phyloP scores from a whole-genome alignment of 2,888 invertebrate species.

The Neoscelio sp. region DNA sequence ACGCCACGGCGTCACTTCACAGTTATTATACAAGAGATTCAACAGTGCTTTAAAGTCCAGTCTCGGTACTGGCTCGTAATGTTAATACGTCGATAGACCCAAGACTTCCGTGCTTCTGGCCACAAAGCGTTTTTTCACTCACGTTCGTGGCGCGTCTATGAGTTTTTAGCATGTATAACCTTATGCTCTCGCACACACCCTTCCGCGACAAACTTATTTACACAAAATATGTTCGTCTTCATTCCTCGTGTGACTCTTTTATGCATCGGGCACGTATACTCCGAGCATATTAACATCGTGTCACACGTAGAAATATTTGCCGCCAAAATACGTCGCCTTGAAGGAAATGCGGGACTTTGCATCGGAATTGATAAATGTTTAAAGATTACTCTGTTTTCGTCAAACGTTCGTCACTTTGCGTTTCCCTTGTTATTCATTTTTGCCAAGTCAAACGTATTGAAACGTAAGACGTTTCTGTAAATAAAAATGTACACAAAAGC shows the following conservation, averaged over 20 bases:
- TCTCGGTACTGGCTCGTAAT: constrained; percentile 80
- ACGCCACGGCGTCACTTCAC: constrained; percentile 79
- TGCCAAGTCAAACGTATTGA: no score
- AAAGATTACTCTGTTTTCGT: constrained; percentile 42
- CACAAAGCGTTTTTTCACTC: constrained; percentile 78
- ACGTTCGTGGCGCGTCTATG: constrained; percentile 70
- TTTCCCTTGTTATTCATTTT: neutral
- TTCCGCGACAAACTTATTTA: constrained; percentile 49
- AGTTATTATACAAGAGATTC: constrained; percentile 81
- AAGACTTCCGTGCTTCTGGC: constrained; percentile 79
- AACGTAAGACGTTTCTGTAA: no score
- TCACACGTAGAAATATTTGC: constrained; percentile 51
- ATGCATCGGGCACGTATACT: constrained; percentile 53
- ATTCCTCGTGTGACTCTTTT: constrained; percentile 52
- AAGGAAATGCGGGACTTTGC: constrained; percentile 36
- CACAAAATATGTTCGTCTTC: constrained; percentile 60
- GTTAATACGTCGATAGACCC: constrained; percentile 80
- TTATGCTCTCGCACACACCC: constrained; percentile 30
- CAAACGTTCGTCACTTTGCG: neutral
- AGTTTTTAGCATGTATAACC: constrained; percentile 42
- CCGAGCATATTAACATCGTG: constrained; percentile 57
- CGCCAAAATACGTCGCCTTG: constrained; percentile 54
- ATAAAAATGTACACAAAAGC: no score
- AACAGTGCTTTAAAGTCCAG: constrained; percentile 81
- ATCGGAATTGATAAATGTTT: constrained; percentile 60